Conservation (phyloP, 2,888 invertebrate genomes). For the Aleiodes alternator region DNA sequence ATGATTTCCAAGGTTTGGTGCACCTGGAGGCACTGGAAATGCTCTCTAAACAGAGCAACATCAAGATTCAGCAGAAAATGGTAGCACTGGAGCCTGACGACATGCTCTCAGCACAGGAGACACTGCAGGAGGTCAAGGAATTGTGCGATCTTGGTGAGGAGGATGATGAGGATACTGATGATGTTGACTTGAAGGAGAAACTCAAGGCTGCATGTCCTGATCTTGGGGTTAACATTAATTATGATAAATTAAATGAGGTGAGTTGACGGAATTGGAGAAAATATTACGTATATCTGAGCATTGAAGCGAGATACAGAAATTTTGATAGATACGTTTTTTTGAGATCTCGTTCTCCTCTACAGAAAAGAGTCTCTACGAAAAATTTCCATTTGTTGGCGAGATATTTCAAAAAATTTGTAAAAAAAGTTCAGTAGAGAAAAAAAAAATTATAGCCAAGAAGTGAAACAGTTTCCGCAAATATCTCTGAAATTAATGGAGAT, state of each 20-base stretch:
- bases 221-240: constrained; percentile 80
- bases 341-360: too few relatives aligned
- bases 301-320: too few relatives aligned
- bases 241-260: constrained; percentile 77
- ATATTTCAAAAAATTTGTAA: too few relatives aligned
- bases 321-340: too few relatives aligned
- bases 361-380: too few relatives aligned
- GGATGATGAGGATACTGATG: constrained; percentile 80
- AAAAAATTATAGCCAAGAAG: too few relatives aligned
- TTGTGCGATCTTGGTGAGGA: constrained; percentile 85
- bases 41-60: constrained; percentile 87
- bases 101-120: constrained; percentile 83
- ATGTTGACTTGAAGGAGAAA: constrained; percentile 77
- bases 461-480: too few relatives aligned
- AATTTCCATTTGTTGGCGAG: too few relatives aligned
- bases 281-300: too few relatives aligned
- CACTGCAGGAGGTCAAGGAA: constrained; percentile 87
- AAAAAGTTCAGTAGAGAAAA: too few relatives aligned
- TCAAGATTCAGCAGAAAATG: constrained; percentile 83
- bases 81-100: constrained; percentile 79
- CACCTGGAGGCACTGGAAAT: constrained; percentile 95
- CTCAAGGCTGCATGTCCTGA: constrained; percentile 80
- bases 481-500: too few relatives aligned
- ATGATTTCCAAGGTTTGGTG: constrained; percentile 91
- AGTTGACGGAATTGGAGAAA: constrained; percentile 39